Percentiles rank a stretch among this genome's conserved stretches.
Evolutionary conservation across 2,888 invertebrate species (phyloP).

Genomic region (Andricus quercusramuli): DNA sequence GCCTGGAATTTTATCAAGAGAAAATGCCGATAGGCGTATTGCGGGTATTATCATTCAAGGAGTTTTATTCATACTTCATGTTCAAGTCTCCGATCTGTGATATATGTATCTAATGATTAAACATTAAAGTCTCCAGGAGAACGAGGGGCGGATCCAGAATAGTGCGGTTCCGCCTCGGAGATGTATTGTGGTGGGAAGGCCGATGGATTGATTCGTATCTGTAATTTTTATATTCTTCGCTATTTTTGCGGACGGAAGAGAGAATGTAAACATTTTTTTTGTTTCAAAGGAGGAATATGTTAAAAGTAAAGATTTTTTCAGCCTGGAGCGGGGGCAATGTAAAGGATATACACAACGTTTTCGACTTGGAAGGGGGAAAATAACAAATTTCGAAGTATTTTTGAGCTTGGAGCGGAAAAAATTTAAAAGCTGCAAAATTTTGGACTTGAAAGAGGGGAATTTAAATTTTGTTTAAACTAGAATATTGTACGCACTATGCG

Average conservation of each 20-base stretch:
- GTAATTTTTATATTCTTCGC: neutral
- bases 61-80: neutral
- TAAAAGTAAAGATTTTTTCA: too few relatives aligned
- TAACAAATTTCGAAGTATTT: too few relatives aligned
- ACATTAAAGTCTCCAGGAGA: constrained; percentile 35
- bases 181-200: constrained; percentile 17
- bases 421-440: too few relatives aligned
- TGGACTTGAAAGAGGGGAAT: too few relatives aligned
- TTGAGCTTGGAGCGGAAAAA: too few relatives aligned
- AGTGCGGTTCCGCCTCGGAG: constrained; percentile 19
- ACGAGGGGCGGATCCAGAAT: constrained; percentile 20
- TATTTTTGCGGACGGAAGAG: neutral
- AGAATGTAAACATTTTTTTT: too few relatives aligned
- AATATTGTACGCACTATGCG: too few relatives aligned
- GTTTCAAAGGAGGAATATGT: neutral
- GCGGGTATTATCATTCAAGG: neutral
- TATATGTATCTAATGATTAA: constrained; percentile 4
- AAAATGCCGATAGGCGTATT: neutral
- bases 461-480: too few relatives aligned
- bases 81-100: constrained; percentile 15
- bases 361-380: too few relatives aligned
- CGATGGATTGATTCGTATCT: constrained; percentile 1
- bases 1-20: neutral
- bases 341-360: too few relatives aligned
- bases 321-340: too few relatives aligned